phyloP scores from a whole-genome alignment of 1,140 invertebrate genomes.

The Neuroterus valhalla region DNA sequence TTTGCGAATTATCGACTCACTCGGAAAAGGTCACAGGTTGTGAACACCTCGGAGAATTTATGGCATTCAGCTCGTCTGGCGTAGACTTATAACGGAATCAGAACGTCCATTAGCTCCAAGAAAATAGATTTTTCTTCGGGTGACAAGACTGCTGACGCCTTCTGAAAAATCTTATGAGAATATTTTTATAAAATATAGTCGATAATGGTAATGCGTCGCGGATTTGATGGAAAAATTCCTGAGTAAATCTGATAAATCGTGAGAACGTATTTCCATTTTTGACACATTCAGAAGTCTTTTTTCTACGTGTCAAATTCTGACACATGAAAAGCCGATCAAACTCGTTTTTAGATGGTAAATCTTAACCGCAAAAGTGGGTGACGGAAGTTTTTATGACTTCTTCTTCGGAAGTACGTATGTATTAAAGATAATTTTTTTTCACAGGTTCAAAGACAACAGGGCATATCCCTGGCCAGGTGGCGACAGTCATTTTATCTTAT shows the following conservation, averaged over 20 bases:
- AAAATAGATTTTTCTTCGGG: slow-evolving; percentile 84
- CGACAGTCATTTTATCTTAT: slow-evolving; percentile 82
- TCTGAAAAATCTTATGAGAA: slow-evolving; percentile 83
- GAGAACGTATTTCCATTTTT: slow-evolving; percentile 1
- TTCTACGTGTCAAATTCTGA: slow-evolving; percentile 28
- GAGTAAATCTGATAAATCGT: slow-evolving; percentile 19
- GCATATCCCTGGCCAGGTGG: slow-evolving; percentile 84
- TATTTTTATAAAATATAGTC: slow-evolving; percentile 28
- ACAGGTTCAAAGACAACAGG: slow-evolving; percentile 85
- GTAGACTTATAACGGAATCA: slow-evolving; percentile 46
- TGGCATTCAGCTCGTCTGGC: slow-evolving; percentile 36
- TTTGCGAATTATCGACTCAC: slow-evolving; percentile 47
- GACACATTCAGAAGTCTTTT: slow-evolving; percentile 32
- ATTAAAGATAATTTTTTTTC: slow-evolving; percentile 50
- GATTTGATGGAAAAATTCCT: slow-evolving; percentile 17
- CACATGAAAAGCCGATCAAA: too few relatives aligned
- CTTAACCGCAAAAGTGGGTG: too few relatives aligned
- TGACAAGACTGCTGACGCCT: slow-evolving; percentile 79
- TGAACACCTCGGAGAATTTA: slow-evolving; percentile 42
- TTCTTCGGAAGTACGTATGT: not conserved
- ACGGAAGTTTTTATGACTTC: too few relatives aligned
- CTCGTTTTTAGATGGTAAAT: too few relatives aligned
- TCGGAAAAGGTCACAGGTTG: slow-evolving; percentile 15
- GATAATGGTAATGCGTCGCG: slow-evolving; percentile 28
- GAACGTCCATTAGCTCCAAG: slow-evolving; percentile 81